Conservation (phyloP, 2,888 invertebrate species). For the Synergus itoensis region DNA sequence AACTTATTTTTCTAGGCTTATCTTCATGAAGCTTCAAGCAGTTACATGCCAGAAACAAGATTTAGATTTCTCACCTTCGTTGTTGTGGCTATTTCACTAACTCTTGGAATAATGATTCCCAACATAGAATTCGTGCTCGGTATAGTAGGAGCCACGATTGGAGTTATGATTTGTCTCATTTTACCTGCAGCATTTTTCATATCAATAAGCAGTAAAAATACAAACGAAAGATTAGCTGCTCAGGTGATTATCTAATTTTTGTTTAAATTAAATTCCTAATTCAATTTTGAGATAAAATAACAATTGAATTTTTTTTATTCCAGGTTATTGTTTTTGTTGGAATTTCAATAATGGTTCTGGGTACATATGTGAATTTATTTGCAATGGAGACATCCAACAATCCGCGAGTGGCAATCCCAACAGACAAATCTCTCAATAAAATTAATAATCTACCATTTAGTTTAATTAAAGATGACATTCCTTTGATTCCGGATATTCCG, state of each 20-base stretch:
- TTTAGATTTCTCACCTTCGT: conserved; percentile 91
- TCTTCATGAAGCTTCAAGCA: conserved; percentile 82
- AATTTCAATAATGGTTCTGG: conserved; percentile 91
- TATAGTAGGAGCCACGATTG: conserved; percentile 96
- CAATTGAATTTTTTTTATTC: conserved; percentile 67
- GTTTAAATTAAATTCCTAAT: conserved; percentile 29
- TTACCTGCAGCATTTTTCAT: conserved; percentile 95
- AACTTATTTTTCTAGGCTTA: conserved; percentile 80
- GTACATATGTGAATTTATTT: conserved; percentile 93
- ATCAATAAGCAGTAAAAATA: conserved; percentile 89
- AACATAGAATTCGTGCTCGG: conserved; percentile 97
- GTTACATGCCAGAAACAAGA: conserved; percentile 90
- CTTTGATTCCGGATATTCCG: conserved; percentile 52
- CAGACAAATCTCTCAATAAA: conserved; percentile 65
- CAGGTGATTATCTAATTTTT: conserved; percentile 81
- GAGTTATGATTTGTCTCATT: conserved; percentile 94
- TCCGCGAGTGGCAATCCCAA: conserved; percentile 64
- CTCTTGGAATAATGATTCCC: conserved; percentile 92
- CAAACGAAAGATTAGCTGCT: conserved; percentile 90
- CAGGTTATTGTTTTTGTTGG: conserved; percentile 89
- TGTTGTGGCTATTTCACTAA: conserved; percentile 87
- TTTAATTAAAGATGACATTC: conserved; percentile 64
- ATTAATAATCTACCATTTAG: conserved; percentile 69
- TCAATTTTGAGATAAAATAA: conserved; percentile 15
- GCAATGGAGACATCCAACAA: conserved; percentile 83